A percentile compares a stretch with the other conserved stretches of the same genome.
phyloP scores from a whole-genome alignment of 2,888 invertebrate genomes.

The Pammene aurita region DNA sequence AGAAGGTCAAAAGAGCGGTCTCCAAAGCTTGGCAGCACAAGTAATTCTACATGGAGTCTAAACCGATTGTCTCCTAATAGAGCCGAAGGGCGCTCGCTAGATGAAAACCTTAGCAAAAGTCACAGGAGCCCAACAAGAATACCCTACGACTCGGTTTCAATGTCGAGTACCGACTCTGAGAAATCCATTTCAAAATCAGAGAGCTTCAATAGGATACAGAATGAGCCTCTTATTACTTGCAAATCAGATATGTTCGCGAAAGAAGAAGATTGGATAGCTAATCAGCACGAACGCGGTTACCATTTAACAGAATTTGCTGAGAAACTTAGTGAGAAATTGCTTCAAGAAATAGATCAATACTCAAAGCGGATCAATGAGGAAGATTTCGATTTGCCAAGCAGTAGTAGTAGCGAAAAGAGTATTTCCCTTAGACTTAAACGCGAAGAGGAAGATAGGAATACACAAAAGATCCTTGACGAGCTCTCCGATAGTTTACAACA shows the following conservation, averaged over 20 bases:
- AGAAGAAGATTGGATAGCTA: constrained; percentile 83
- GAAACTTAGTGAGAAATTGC: constrained; percentile 90
- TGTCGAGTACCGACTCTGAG: constrained; percentile 80
- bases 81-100: constrained; percentile 77
- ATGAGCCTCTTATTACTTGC: constrained; percentile 79
- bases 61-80: constrained; percentile 78
- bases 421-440: constrained; percentile 78
- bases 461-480: constrained; percentile 77
- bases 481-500: constrained; percentile 80
- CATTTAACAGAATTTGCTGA: constrained; percentile 92
- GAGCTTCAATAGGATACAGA: constrained; percentile 79
- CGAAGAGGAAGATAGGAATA: constrained; percentile 77
- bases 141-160: constrained; percentile 78
- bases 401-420: constrained; percentile 79
- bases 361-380: constrained; percentile 80
- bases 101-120: constrained; percentile 75
- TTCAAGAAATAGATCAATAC: constrained; percentile 89
- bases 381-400: constrained; percentile 79
- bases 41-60: constrained; percentile 80
- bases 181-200: constrained; percentile 81
- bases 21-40: constrained; percentile 78
- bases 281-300: constrained; percentile 84
- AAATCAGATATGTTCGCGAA: constrained; percentile 78
- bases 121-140: constrained; percentile 77
- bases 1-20: constrained; percentile 79